Evolutionary conservation across 2,113 vertebrate species (phyloP), one percentile per base, ranked within the genome.

Genomic region (Clupea harengus): DNA sequence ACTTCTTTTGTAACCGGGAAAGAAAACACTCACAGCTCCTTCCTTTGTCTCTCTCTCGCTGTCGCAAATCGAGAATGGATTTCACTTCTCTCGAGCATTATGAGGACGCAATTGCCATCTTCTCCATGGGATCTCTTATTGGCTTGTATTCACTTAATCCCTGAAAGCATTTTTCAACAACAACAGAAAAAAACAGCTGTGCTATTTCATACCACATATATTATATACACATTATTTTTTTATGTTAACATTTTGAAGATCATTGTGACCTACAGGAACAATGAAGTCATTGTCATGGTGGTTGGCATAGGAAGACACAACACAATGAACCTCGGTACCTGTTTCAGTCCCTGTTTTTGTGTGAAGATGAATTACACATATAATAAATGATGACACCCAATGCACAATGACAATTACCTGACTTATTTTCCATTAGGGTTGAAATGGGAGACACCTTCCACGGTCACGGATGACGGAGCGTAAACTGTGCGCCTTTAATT

Each of bases 361-460:
- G 90, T 72, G 83, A 94, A 95, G 95, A 96, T 93, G 93, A 94
- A 96, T 96, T 92, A 92, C 94, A 88, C 87, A 4, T 94, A 94
- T 96, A 94, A 95, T 95, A 92, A 91, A 93, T 93, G 91, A 93
- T 90, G 95, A 96, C 94, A 93, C 78, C 86, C 91, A 89, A 88
- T 85, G 92, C 89, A 87, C 93, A 94, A 94, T 95, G 94, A 95
- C 94, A 95, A 95, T 95, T 95, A 96, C 94, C 95, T 96, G 94
- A 92, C 93, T 94, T 91, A 95, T 95, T 96, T 93, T 94, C 92
- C 92, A 94, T 93, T 91, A 91, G 85, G 89, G 88, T 82, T 54
- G 87, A 81, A 85, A 88, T 87, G 87, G 92, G 91, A 92, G 92
- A 94, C 93, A 95, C 94, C 93, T 94, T 92, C 88, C 89, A 84